These are phyloP conservation scores for Isoperla grammatica DNA, from an alignment of 2,888 invertebrate species.

Conservation along the genomic window DNA sequence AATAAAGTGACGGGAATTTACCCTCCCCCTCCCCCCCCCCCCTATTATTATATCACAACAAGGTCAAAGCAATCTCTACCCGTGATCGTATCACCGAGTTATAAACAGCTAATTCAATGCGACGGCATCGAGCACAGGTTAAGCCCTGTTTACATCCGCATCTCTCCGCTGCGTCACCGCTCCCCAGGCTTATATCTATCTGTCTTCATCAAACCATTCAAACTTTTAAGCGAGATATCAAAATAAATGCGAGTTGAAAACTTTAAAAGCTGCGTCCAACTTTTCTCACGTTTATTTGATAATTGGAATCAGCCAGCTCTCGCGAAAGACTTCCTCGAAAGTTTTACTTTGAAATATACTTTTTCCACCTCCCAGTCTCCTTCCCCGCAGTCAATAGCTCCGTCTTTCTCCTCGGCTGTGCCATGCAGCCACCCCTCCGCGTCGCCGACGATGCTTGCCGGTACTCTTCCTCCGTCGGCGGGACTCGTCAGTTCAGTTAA, in stretches of 20 bases:
- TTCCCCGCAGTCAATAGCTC: conserved; percentile 19
- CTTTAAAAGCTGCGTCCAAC: conserved; percentile 2
- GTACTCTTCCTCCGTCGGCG: conserved; percentile 25
- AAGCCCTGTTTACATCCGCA: no score
- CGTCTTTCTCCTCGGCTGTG: conserved; percentile 22
- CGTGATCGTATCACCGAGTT: no score
- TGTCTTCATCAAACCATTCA: no score
- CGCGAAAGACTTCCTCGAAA: conserved; percentile 5
- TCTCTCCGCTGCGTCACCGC: no score
- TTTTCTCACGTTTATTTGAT: conserved; percentile 15
- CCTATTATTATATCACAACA: no score
- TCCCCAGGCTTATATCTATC: no score
- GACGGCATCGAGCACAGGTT: no score
- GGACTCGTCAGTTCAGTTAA: conserved; percentile 22
- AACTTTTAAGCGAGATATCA: neutral
- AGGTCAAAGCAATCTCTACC: no score
- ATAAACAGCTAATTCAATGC: no score
- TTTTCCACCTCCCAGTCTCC: conserved; percentile 14
- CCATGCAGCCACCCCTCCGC: conserved; percentile 21
- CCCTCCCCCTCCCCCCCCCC: no score
- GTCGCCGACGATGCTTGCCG: conserved; percentile 12
- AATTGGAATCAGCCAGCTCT: conserved; percentile 16
- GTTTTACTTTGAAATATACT: conserved; percentile 20
- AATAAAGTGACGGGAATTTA: no score
- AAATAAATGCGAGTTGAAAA: conserved; percentile 5